Base-by-base conservation (phyloP, 2,797 vertebrate genomes). In the Arremon brunneinucha region DNA sequence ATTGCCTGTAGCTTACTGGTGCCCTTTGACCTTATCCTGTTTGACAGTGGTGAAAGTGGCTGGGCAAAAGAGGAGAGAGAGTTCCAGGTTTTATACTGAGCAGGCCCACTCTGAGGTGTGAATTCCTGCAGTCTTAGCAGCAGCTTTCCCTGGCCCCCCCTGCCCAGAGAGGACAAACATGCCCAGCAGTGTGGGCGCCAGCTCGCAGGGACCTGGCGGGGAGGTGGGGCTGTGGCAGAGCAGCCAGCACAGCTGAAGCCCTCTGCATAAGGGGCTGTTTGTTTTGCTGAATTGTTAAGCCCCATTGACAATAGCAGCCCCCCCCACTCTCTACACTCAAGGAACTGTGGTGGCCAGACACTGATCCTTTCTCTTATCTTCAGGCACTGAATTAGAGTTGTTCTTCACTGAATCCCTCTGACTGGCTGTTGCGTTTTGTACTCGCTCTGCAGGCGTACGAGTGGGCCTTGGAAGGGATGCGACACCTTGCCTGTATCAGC, bases 391-490 rank as follows among this genome's bases (percentile, higher is more conserved):
- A 49, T 83, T 67, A 27, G 83, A 70, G 41, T 94, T 95, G 59
- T 94, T 96, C 74, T 67, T 83, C 39, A 9, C 70, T 0, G 3
- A 69, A 43, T 47, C 62, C 14, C 34, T 69, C 86, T 93, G 62
- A 95, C 44, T 74, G 62, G 74, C 78, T 81, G 56, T 50, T 39
- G 87, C 55, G 86, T 70, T 93, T 77, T 95, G 82, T 69, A 30
- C 59, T 79, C 0, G 0, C 69, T 72, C 95, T 89, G 30, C 96
- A 99, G 98, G 98, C 98, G 0, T 98, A 98, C 6, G 98, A 98
- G 59, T 99, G 99, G 99, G 98, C 99, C 4, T 87, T 98, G 96
- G 98, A 99, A 91, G 99, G 99, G 7, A 98, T 98, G 98, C 98
- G 97, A 39, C 98, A 98, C 82, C 98, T 99, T 37, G 98, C 98